Conservation (phyloP, 1,140 invertebrate species). For the Chymomyza costata region DNA sequence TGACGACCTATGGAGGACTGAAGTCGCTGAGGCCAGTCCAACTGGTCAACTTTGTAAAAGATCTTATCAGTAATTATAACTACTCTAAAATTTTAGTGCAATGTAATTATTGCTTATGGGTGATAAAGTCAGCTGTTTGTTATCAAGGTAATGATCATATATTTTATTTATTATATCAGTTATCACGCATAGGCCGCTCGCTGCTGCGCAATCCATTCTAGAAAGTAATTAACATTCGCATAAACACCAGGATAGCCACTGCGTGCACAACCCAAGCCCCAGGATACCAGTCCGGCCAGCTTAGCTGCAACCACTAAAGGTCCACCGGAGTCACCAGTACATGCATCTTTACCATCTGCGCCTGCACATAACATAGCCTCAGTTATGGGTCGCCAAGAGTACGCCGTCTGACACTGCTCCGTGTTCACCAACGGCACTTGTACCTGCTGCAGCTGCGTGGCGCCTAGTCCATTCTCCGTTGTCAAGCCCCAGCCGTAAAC, state of each 20-base stretch:
- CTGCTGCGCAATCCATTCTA: conserved; percentile 67
- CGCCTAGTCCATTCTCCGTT: conserved; percentile 32
- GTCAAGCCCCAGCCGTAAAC: conserved; percentile 57
- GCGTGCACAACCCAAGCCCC: conserved; percentile 82
- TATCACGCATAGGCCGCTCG: conserved; percentile 1
- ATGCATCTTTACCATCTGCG: conserved; percentile 76
- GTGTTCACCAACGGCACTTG: conserved; percentile 65
- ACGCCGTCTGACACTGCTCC: conserved; percentile 72
- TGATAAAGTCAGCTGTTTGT: conserved; percentile 14
- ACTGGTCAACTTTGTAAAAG: conserved; percentile 6
- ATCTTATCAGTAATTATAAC: conserved; percentile 25
- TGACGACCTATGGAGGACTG: background rate
- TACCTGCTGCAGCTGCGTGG: conserved; percentile 40
- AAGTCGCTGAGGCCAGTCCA: no score
- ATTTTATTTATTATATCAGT: conserved; percentile 41
- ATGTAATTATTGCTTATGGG: no score
- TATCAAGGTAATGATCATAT: conserved; percentile 28
- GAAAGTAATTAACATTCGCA: conserved; percentile 78
- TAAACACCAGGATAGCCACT: conserved; percentile 81
- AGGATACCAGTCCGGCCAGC: conserved; percentile 80
- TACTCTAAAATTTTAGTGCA: background rate
- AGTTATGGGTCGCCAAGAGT: conserved; percentile 76
- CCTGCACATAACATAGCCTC: conserved; percentile 84
- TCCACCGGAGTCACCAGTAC: conserved; percentile 76
- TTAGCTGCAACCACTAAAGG: conserved; percentile 64